Percentiles rank a stretch among this genome's conserved stretches.
phyloP scores from a whole-genome alignment of 2,888 invertebrate genomes.

The Strigamia transsilvanica region DNA sequence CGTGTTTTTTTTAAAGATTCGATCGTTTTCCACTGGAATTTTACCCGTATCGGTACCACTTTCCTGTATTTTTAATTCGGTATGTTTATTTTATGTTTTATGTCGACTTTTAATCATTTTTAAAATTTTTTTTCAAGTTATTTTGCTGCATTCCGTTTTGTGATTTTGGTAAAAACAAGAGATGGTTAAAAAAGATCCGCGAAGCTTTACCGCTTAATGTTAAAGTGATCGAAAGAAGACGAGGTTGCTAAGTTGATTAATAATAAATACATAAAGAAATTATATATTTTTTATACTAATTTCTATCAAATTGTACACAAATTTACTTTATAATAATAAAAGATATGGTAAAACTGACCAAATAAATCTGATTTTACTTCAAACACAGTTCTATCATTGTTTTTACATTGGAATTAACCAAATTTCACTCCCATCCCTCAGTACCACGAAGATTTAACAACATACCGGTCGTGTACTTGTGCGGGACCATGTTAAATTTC shows the following conservation, averaged over 20 bases:
- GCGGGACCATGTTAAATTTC: neutral
- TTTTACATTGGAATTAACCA: neutral
- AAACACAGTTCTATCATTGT: neutral
- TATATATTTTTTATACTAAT: too few relatives aligned
- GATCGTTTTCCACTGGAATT: neutral
- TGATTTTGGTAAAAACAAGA: conserved; percentile 20
- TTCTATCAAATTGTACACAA: too few relatives aligned
- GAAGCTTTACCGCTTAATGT: conserved; percentile 22
- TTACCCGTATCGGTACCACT: conserved; percentile 4
- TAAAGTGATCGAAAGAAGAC: neutral
- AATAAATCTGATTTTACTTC: too few relatives aligned
- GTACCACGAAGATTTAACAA: neutral
- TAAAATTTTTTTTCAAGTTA: conserved; percentile 12
- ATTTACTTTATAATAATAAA: neutral
- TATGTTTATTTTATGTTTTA: neutral
- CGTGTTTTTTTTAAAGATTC: neutral
- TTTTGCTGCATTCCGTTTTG: conserved; percentile 23
- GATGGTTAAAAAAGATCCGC: conserved; percentile 1
- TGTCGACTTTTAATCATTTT: neutral
- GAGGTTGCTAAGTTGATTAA: neutral
- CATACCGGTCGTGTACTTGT: neutral
- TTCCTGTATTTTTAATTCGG: neutral
- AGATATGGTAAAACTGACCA: neutral
- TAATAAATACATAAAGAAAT: neutral
- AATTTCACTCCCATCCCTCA: conserved; percentile 15